Evolutionary conservation across 2,888 invertebrate genomes (phyloP), one percentile per base, ranked within the genome.

Genomic region (Heliconius ismenius): DNA sequence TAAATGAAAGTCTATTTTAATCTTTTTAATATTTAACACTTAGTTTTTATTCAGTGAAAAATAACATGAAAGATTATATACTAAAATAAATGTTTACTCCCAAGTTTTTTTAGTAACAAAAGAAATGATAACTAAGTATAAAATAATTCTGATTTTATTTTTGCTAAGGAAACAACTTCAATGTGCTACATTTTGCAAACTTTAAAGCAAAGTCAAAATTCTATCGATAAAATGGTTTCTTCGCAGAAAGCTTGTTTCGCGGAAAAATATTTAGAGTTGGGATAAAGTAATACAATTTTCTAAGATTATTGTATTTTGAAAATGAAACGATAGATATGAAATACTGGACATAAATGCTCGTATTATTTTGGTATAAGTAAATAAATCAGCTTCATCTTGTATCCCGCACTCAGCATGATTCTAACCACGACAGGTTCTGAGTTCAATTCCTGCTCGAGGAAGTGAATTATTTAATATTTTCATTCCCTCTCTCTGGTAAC

Each of bases 241-340:
- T 74, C 32, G 65, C 36, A 58, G 65, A 63, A 67, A 74, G 58
- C 65, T 65, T 74, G 32, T 67, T 74, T 58, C 58, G 36, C 39
- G n/a, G 36, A 67, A 74, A 73, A 63, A 43, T 72, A 67, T 67
- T 67, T 36, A 67, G 39, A 65, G 36, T 54, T 65, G 54, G 24
- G 24, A 65, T 74, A 65, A n/a, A 64, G 65, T 74, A 65, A 74
- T 65, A 74, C 54, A 74, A 65, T 74, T 74, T 74, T 74, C 32
- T 36, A 67, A 49, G 26, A 67, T 58, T 21, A 11, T 74, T 74
- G 67, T 65, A 67, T 74, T 65, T 58, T 26, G 32, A 74, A 39
- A 15, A 32, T 9, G 15, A 2, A 54, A 32, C 28, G 32, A 24
- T 58, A 36, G 62, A 43, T 65, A 49, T 49, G 36, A 74, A 65